Percentiles rank a stretch among this genome's conserved stretches.
Conservation (phyloP, 2,797 vertebrate species). For the Mormyrus hasselquistii region DNA sequence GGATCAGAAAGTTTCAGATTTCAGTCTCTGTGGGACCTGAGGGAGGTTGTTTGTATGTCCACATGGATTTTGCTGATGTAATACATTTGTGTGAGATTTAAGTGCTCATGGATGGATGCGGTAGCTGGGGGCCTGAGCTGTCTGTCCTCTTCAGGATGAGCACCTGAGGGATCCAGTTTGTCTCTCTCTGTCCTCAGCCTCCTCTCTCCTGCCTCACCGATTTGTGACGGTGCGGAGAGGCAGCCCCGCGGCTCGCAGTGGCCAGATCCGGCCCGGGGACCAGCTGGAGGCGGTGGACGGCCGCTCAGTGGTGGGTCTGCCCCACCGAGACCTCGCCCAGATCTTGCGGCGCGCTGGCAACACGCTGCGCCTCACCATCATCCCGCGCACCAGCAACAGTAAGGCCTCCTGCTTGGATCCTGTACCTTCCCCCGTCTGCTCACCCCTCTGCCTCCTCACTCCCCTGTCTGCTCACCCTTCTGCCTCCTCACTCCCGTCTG, state of each 20-base stretch:
- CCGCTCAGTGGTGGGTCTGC: conserved; percentile 48
- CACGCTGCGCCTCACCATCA: conserved; percentile 60
- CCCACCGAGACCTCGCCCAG: conserved; percentile 66
- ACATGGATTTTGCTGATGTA: not conserved
- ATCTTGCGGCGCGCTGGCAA: conserved; percentile 68
- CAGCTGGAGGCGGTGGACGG: conserved; percentile 59
- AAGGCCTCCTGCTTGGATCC: not conserved
- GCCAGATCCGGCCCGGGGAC: conserved; percentile 56
- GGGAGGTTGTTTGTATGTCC: not conserved
- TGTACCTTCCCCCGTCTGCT: not conserved
- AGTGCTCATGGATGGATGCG: not conserved
- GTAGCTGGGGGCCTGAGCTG: not conserved
- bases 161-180: not conserved
- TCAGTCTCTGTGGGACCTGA: not conserved
- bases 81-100: not conserved
- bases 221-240: conserved; percentile 66
- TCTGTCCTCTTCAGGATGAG: not conserved
- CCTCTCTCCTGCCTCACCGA: conserved; percentile 60
- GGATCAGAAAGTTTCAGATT: not conserved
- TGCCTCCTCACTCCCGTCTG: not conserved
- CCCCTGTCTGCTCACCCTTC: not conserved
- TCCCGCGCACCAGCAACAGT: conserved; percentile 42
- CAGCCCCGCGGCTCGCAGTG: conserved; percentile 60
- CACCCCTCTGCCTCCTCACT: not conserved
- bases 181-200: conserved; percentile 35